These are phyloP conservation scores for Sciurus carolinensis DNA, from an alignment of 2,797 vertebrate species.

Conservation along the genomic window DNA sequence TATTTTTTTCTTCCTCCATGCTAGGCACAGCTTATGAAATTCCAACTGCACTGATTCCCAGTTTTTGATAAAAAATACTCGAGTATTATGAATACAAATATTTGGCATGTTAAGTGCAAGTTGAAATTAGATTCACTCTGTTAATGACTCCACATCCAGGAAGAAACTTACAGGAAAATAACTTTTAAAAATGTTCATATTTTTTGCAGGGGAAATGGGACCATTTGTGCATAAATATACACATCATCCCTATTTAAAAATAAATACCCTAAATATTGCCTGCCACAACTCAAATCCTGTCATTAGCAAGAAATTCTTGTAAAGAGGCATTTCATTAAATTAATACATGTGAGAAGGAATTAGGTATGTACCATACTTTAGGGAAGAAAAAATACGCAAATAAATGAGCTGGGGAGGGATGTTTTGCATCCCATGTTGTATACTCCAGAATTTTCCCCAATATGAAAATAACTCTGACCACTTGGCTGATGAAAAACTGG, in stretches of 20 bases:
- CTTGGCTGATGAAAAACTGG: constrained; percentile 73
- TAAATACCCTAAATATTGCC: constrained; percentile 82
- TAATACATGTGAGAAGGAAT: constrained; percentile 77
- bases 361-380: constrained; percentile 72
- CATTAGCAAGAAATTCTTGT: constrained; percentile 87
- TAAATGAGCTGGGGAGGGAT: constrained; percentile 74
- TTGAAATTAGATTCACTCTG: constrained; percentile 87
- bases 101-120: constrained; percentile 84
- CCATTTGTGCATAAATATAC: constrained; percentile 88
- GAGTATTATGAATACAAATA: constrained; percentile 86
- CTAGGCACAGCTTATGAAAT: constrained; percentile 79
- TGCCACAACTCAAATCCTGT: constrained; percentile 88
- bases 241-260: constrained; percentile 82
- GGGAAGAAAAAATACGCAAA: constrained; percentile 81
- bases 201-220: constrained; percentile 75
- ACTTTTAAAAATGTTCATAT: constrained; percentile 87
- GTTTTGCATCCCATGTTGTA: constrained; percentile 78
- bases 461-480: constrained; percentile 76
- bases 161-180: constrained; percentile 84
- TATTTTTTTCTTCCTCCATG: constrained; percentile 3
- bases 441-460: constrained; percentile 66
- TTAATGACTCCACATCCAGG: constrained; percentile 76
- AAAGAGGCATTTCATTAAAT: constrained; percentile 85
- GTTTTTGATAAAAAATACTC: constrained; percentile 82
- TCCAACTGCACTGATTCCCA: constrained; percentile 74